Conservation (phyloP, 2,113 vertebrate genomes). For the Malaclemys terrapin region DNA sequence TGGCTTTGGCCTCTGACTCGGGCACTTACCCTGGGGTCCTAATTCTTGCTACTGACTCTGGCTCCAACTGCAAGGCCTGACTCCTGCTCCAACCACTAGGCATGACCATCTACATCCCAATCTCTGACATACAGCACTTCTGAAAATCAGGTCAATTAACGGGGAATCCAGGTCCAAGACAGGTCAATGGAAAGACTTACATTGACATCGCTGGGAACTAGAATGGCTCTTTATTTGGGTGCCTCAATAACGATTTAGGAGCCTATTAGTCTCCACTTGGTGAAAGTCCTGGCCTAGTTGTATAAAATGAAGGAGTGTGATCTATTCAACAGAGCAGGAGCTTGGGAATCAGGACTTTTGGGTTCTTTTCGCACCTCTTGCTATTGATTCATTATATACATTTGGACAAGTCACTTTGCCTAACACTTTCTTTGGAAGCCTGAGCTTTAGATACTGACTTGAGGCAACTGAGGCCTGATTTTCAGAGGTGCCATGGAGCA, state of each 20-base stretch:
- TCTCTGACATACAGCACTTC: not conserved
- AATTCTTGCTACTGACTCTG: too few species aligned
- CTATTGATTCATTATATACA: accelerated
- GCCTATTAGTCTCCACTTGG: not conserved
- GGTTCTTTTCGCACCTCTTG: accelerated
- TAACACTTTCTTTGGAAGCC: not conserved
- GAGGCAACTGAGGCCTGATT: not conserved
- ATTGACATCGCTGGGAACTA: not conserved
- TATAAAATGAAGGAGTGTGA: accelerated
- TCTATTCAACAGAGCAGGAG: not conserved
- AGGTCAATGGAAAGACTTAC: not conserved
- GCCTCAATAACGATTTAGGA: not conserved
- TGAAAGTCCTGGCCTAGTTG: not conserved
- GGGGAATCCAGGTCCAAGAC: not conserved
- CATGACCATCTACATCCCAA: not conserved
- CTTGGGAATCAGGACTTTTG: not conserved
- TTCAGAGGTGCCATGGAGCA: not conserved
- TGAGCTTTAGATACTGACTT: not conserved
- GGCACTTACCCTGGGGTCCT: too few species aligned
- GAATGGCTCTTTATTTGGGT: not conserved
- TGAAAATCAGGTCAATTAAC: not conserved
- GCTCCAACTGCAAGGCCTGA: not conserved
- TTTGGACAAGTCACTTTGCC: not conserved
- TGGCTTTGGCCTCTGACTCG: too few species aligned
- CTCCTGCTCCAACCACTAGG: not conserved